Conservation (phyloP, 2,113 vertebrate species). For the Anthoscopus minutus region DNA sequence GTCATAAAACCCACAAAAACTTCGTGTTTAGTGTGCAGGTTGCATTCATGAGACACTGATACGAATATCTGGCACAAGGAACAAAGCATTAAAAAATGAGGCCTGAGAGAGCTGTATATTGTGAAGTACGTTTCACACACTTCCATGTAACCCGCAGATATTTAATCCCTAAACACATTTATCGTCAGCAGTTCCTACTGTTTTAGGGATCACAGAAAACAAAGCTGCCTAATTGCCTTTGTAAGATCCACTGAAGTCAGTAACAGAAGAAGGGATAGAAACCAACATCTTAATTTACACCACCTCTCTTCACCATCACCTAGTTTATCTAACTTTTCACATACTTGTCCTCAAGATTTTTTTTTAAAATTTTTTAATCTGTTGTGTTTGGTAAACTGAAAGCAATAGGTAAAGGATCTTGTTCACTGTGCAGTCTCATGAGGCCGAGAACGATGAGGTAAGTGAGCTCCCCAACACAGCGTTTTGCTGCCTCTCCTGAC, state of each 20-base stretch:
- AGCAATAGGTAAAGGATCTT: background rate
- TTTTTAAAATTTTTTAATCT: background rate
- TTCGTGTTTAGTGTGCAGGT: background rate
- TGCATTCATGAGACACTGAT: background rate
- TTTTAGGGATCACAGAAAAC: background rate
- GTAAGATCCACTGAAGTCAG: background rate
- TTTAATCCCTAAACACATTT: background rate
- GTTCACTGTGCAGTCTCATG: background rate
- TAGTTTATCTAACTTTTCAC: background rate
- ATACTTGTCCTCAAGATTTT: background rate
- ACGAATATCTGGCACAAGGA: background rate
- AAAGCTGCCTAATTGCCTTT: background rate
- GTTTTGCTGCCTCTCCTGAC: accelerated
- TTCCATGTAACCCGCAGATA: background rate
- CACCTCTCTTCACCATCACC: background rate
- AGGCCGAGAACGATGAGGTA: background rate
- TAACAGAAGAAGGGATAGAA: background rate
- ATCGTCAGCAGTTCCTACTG: background rate
- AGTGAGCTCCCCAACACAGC: background rate
- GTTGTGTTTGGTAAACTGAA: background rate
- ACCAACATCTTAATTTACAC: background rate
- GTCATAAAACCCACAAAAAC: background rate
- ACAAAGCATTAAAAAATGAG: background rate
- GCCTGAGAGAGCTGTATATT: background rate
- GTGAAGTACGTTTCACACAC: background rate